phyloP scores from a whole-genome alignment of 1,140 invertebrate species.

The Drosophila cardini region DNA sequence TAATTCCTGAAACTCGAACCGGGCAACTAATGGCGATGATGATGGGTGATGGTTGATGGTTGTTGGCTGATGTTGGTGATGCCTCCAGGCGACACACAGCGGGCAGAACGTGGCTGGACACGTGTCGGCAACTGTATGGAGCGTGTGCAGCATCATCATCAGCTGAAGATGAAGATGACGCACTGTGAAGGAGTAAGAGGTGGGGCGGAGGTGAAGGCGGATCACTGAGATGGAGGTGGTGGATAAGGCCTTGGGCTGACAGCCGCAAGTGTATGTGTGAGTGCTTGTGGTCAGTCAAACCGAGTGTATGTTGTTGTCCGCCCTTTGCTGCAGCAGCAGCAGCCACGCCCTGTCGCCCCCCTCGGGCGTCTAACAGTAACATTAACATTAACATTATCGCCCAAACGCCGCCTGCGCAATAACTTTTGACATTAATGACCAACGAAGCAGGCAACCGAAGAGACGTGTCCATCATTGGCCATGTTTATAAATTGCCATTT shows the following conservation, averaged over 20 bases:
- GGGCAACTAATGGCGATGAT: constrained; percentile 66
- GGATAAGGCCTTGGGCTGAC: constrained; percentile 1
- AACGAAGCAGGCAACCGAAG: constrained; percentile 30
- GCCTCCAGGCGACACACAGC: constrained; percentile 58
- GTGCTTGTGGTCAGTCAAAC: constrained; percentile 74
- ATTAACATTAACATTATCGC: constrained; percentile 63
- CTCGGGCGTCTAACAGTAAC: constrained; percentile 53
- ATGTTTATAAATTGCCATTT: constrained; percentile 67
- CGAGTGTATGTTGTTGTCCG: constrained; percentile 31
- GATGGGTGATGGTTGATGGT: constrained; percentile 19
- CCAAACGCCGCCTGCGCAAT: constrained; percentile 69
- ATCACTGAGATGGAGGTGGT: constrained; percentile 18
- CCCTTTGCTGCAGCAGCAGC: constrained; percentile 15
- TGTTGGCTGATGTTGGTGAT: constrained; percentile 36
- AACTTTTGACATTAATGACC: constrained; percentile 82
- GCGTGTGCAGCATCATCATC: constrained; percentile 77
- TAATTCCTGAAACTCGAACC: constrained; percentile 44
- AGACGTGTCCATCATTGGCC: constrained; percentile 49
- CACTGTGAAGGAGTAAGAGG: too few relatives aligned
- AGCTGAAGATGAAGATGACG: constrained; percentile 47
- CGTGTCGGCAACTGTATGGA: constrained; percentile 74
- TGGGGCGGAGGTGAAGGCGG: constrained; percentile 13
- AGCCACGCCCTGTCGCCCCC: constrained; percentile 24
- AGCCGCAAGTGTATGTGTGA: constrained; percentile 46
- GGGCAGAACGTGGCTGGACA: constrained; percentile 68